Percentiles rank a stretch among this genome's conserved stretches.
Conservation (phyloP, 2,888 invertebrate species). For the Hypomecis punctinalis region DNA sequence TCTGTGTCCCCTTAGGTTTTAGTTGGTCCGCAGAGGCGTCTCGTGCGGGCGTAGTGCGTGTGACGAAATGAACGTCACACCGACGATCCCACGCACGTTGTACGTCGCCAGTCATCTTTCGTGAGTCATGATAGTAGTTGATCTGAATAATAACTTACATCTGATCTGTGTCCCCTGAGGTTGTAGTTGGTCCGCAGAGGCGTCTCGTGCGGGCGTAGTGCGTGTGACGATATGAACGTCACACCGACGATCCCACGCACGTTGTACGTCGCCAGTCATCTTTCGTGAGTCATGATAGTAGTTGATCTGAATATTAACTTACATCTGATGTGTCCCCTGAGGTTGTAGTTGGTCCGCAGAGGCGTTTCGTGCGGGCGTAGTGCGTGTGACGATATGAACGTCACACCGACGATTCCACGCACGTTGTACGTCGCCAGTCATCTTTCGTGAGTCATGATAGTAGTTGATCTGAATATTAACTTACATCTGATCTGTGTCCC, state of each 20-base stretch:
- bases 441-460: background rate
- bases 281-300: constrained; percentile 43
- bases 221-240: constrained; percentile 79
- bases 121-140: background rate
- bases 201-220: constrained; percentile 83
- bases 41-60: constrained; percentile 95
- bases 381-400: constrained; percentile 96
- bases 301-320: constrained; percentile 47
- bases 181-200: too few relatives aligned
- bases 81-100: too few relatives aligned
- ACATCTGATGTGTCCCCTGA: constrained; percentile 98
- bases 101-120: background rate
- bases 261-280: too few relatives aligned
- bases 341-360: constrained; percentile 96
- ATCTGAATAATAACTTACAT: constrained; percentile 82
- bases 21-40: constrained; percentile 96
- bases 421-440: background rate
- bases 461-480: constrained; percentile 48
- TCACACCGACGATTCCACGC: too few relatives aligned
- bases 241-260: too few relatives aligned
- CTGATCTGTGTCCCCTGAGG: too few relatives aligned
- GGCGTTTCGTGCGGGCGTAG: constrained; percentile 94
- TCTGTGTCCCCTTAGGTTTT: constrained; percentile 98
- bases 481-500: constrained; percentile 97
- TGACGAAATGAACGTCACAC: constrained; percentile 91